Evolutionary conservation across 2,888 invertebrate genomes (phyloP), one percentile per base, ranked within the genome.

Genomic region (Lycocerus yunnanus): DNA sequence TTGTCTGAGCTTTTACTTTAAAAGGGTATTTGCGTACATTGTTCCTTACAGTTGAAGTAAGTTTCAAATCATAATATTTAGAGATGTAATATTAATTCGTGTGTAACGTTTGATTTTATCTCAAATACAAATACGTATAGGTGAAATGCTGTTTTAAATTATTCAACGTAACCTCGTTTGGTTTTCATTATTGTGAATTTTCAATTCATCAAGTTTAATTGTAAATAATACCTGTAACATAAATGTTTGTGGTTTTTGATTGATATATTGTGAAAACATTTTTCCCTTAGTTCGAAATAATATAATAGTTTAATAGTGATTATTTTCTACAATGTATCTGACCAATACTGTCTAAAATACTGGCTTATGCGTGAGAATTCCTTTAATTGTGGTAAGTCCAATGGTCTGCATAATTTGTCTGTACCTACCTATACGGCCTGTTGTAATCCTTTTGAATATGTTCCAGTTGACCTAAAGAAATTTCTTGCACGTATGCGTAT

Each of bases 1-100:
- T 43, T 43, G 43, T 43, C 43, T 43, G 5, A n/a, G 43, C 43
- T 43, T 43, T 43, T 43, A 43, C 43, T 43, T 43, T n/a, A 77
- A 77, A 80, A 78, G 80, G 78, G 75, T 78, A 79, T 78, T 77
- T 80, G 80, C 73, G 75, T 75, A 68, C 43, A 43, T 43, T 43
- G 43, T 76, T 73, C 75, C 77, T 77, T 66, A 68, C 80, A 79
- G 77, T 79, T 78, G 78, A 75, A 69, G 43, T 43, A 43, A 43
- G 69, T 70, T 71, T 75, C 78, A 80, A 80, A 80, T 80, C 80
- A 79, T 73, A 72, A 72, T 74, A 75, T 74, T 78, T 77, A 58
- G 58, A 15, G 8, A 60, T 63, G 61, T 66, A 59, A 73, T 65
- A 63, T 68, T 73, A 73, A 73, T 69, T 73, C 73, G 16, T 73